phyloP scores from a whole-genome alignment of 2,888 invertebrate genomes.

The Aleiodes alternator region DNA sequence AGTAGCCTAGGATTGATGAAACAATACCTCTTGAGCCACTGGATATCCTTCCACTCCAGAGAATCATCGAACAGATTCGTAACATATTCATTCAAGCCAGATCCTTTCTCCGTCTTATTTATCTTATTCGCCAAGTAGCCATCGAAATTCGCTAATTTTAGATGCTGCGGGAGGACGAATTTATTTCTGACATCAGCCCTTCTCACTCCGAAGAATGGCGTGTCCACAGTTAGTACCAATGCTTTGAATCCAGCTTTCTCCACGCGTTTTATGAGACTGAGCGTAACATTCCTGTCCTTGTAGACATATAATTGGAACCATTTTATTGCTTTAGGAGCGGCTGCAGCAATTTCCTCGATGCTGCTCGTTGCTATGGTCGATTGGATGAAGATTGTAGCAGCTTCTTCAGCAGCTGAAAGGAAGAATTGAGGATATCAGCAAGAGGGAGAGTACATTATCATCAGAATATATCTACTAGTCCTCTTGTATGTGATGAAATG shows the following conservation, averaged over 20 bases:
- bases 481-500: too few species aligned
- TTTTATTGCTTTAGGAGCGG: conserved; percentile 85
- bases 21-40: conserved; percentile 85
- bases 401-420: conserved; percentile 84
- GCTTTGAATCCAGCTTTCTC: conserved; percentile 92
- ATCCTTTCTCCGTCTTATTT: conserved; percentile 78
- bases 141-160: conserved; percentile 90
- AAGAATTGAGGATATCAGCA: conserved; percentile 55
- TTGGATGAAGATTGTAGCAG: conserved; percentile 86
- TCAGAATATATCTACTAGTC: too few species aligned
- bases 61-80: conserved; percentile 86
- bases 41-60: conserved; percentile 90
- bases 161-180: conserved; percentile 87
- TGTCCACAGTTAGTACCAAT: conserved; percentile 91
- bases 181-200: conserved; percentile 89
- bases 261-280: conserved; percentile 84
- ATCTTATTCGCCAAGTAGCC: conserved; percentile 77
- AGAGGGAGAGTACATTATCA: background rate
- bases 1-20: conserved; percentile 20
- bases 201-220: conserved; percentile 90
- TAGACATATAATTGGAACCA: conserved; percentile 97
- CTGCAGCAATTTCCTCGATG: conserved; percentile 89
- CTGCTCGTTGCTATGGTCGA: conserved; percentile 92
- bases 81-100: conserved; percentile 88
- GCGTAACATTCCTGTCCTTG: conserved; percentile 85